Percentiles rank a stretch among this genome's conserved stretches.
phyloP scores from a whole-genome alignment of 64 coral and sea anemone genomes.

The Catalaphyllia jardinei region DNA sequence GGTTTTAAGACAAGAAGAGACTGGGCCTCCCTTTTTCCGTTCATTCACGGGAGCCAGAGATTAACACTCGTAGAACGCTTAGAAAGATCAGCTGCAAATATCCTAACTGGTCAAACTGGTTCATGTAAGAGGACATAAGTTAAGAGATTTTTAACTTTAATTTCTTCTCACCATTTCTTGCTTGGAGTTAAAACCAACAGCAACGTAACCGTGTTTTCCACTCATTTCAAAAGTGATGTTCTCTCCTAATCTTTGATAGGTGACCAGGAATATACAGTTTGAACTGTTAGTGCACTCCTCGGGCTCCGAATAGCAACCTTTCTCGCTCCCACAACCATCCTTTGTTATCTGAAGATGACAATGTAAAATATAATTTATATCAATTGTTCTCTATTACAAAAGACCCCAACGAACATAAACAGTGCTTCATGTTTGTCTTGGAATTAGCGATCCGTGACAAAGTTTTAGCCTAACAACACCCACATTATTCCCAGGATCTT shows the following conservation, averaged over 20 bases:
- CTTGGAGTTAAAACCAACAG: conserved; percentile 56
- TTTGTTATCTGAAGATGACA: conserved; percentile 50
- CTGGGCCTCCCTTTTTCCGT: too few relatives aligned
- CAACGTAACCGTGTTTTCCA: conserved; percentile 23
- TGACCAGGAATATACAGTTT: conserved; percentile 52
- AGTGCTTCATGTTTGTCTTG: too few relatives aligned
- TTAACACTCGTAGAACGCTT: too few relatives aligned
- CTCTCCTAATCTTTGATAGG: conserved; percentile 31
- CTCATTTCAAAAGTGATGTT: conserved; percentile 74
- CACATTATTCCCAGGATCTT: too few relatives aligned
- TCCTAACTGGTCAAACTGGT: too few relatives aligned
- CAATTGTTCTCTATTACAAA: background rate
- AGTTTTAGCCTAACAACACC: too few relatives aligned
- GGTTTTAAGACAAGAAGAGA: too few relatives aligned
- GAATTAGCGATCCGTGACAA: too few relatives aligned
- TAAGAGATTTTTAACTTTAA: background rate
- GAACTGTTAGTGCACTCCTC: conserved; percentile 40
- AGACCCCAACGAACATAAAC: background rate
- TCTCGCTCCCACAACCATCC: conserved; percentile 23
- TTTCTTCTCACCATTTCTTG: conserved; percentile 47
- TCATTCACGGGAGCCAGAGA: too few relatives aligned
- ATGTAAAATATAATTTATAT: background rate
- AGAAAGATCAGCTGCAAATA: too few relatives aligned
- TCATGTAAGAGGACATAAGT: too few relatives aligned
- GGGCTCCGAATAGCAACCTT: conserved; percentile 65